Percentiles rank a stretch among this genome's conserved stretches.
Evolutionary conservation across 2,888 invertebrate genomes (phyloP).

Genomic region (Nephrotoma appendiculata): DNA sequence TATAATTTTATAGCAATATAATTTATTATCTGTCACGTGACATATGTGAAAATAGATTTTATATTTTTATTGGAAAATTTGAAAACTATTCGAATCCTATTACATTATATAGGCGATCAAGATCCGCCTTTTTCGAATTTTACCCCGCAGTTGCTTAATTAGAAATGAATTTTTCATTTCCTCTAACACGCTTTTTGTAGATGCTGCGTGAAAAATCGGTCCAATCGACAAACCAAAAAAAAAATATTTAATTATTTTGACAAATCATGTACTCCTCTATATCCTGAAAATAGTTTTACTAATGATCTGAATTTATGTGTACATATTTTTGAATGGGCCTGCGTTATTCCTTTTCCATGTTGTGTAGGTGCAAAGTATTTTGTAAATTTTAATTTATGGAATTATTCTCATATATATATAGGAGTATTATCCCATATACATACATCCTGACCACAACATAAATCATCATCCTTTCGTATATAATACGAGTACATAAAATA

Average conservation of each 20-base stretch:
- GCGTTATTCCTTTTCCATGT: background rate
- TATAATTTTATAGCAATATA: background rate
- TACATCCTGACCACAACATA: background rate
- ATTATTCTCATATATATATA: background rate
- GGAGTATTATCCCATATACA: background rate
- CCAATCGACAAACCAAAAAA: background rate
- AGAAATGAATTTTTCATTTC: constrained; percentile 1
- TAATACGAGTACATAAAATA: background rate
- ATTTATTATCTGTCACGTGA: constrained; percentile 4
- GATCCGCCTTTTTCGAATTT: background rate
- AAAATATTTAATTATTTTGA: background rate
- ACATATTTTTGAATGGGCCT: background rate
- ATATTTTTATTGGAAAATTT: background rate
- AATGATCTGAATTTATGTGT: background rate
- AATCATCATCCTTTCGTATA: background rate
- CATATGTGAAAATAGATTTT: background rate
- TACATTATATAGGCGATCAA: background rate
- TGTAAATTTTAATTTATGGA: background rate
- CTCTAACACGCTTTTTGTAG: background rate
- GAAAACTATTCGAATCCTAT: background rate
- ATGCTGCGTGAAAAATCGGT: background rate
- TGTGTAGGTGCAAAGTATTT: background rate
- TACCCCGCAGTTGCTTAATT: background rate
- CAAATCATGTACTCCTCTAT: constrained; percentile 2
- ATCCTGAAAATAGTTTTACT: background rate